Evolutionary conservation across 2,797 vertebrate genomes (phyloP).

Genomic region (Fringilla coelebs): DNA sequence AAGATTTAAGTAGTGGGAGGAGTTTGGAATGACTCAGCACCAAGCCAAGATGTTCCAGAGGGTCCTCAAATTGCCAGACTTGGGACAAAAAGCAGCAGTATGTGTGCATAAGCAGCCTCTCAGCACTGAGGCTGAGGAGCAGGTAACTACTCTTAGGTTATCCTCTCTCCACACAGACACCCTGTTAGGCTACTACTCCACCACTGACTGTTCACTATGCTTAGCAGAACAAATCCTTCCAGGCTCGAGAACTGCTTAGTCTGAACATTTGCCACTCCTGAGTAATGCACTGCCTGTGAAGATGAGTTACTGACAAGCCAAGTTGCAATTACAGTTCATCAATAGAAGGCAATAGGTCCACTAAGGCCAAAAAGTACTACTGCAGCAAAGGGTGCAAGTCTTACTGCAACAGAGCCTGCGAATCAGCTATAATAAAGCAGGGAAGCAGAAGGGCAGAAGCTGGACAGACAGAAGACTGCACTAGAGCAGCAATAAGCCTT

Average conservation of each 20-base stretch:
- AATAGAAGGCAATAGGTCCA: background rate
- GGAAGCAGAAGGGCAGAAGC: constrained; percentile 40
- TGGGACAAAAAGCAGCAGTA: background rate
- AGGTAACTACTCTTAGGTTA: background rate
- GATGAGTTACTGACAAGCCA: background rate
- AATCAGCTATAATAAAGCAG: constrained; percentile 38
- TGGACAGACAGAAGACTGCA: background rate
- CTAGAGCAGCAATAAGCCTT: background rate
- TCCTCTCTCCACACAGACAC: background rate
- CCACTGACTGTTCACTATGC: background rate
- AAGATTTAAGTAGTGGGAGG: background rate
- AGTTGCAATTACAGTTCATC: background rate
- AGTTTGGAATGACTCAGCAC: background rate
- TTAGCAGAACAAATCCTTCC: background rate
- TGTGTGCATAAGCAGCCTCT: background rate
- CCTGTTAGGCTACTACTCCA: background rate
- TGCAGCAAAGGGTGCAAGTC: background rate
- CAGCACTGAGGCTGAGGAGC: background rate
- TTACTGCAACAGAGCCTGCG: background rate
- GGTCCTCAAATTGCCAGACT: background rate
- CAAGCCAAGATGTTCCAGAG: background rate
- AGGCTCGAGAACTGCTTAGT: background rate
- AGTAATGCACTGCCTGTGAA: background rate
- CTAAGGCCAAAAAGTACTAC: background rate
- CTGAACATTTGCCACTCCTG: background rate